Conservation (phyloP, 2,113 vertebrate genomes). For the Microtus pennsylvanicus region DNA sequence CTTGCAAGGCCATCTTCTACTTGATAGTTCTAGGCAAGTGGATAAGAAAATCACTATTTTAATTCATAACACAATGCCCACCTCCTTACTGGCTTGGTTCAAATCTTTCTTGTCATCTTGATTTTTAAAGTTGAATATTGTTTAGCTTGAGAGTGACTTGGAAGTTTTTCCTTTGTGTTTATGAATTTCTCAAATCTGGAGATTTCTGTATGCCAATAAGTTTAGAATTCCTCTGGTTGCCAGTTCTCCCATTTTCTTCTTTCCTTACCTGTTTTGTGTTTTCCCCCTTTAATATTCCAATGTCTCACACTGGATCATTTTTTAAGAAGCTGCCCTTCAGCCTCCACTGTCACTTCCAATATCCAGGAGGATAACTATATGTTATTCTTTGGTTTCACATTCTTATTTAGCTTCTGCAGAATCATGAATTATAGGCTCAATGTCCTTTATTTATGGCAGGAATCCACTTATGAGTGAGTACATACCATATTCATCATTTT, state of each 20-base stretch:
- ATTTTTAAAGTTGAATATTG: not conserved
- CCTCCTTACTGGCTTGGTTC: not conserved
- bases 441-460: no score
- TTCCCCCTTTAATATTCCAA: accelerated
- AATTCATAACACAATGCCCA: not conserved
- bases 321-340: not conserved
- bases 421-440: no score
- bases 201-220: not conserved
- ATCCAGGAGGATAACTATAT: no score
- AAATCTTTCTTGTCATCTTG: not conserved
- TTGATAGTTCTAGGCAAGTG: no score
- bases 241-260: not conserved
- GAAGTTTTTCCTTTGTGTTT: not conserved
- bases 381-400: no score
- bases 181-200: not conserved
- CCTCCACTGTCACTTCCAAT: no score
- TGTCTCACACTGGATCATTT: no score
- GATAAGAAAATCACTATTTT: no score
- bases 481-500: no score
- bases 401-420: no score
- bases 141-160: not conserved
- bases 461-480: no score
- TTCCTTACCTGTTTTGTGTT: not conserved
- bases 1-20: no score
- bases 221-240: not conserved